Evolutionary conservation across 2,113 vertebrate genomes (phyloP), one percentile per base, ranked within the genome.

Genomic region (Upupa epops): DNA sequence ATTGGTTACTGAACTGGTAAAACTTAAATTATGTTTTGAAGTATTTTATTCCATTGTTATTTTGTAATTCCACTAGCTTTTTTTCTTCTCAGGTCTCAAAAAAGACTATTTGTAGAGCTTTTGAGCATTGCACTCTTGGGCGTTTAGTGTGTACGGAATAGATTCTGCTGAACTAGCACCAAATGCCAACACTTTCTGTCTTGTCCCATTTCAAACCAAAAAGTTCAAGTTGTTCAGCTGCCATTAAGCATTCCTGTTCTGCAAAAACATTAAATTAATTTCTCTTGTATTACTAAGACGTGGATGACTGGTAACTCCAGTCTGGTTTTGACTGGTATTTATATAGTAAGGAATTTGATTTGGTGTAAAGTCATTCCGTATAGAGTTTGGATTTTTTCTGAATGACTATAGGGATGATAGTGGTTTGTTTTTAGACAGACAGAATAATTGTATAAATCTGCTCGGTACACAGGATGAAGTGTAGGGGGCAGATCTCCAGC

Each of bases 401-500:
- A 46, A 9, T 58, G 45, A 14, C n/a, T 56, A 32, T 52, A 79
- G 70, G 25, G 36, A 75, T 72, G 66, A 19, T 9, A 26, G 17
- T 12, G 24, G 13, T 54, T 52, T 84, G 37, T n/a, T n/a, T n/a
- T n/a, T 70, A 56, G 48, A 70, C 56, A 91, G 55, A 48, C n/a
- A 58, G 56, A 78, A 61, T 70, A 31, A 5, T 40, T 42, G 42
- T 77, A 54, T 45, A 63, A 58, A 73, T 70, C 36, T 66, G n/a
- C 78, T 73, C 85, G 78, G 28, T 89, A 26, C 56, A 54, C 46
- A 85, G 84, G 81, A 72, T 75, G 49, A 82, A 90, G 63, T 52
- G 61, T 72, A 93, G 81, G 91, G 84, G 71, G 71, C 78, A 80
- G 71, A 58, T 79, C 25, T 84, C 63, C 74, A 87, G 93, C 84